Evolutionary conservation across 1,140 invertebrate genomes (phyloP).

Genomic region (Monochamus saltuarius): DNA sequence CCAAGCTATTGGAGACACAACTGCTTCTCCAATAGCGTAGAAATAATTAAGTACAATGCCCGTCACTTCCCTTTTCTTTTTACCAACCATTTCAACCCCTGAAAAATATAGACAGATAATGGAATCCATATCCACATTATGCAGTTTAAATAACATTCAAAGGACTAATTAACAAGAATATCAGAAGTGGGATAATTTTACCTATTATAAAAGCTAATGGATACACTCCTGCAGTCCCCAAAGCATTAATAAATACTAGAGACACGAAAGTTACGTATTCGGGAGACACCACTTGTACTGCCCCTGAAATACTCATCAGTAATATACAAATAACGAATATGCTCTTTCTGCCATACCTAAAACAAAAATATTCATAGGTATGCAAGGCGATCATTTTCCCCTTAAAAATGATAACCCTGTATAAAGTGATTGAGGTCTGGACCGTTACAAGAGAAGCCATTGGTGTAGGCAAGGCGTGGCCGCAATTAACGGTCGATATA

Average conservation of each 20-base stretch:
- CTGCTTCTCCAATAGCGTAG: constrained; percentile 66
- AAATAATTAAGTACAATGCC: constrained; percentile 65
- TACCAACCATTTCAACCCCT: constrained; percentile 69
- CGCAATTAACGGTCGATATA: too few relatives aligned
- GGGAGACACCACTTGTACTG: constrained; percentile 57
- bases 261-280: constrained; percentile 58
- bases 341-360: constrained; percentile 62
- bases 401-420: not conserved
- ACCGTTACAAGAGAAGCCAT: not conserved
- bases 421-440: not conserved
- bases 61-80: constrained; percentile 62
- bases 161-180: not conserved
- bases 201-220: constrained; percentile 65
- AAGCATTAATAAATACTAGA: constrained; percentile 61
- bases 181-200: constrained; percentile 36
- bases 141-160: not conserved
- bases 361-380: constrained; percentile 16
- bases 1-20: constrained; percentile 61
- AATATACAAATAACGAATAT: constrained; percentile 59
- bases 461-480: too few relatives aligned
- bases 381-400: not conserved
- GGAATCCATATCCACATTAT: not conserved
- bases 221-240: constrained; percentile 62
- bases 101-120: constrained; percentile 13
- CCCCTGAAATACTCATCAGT: constrained; percentile 59